Percentiles rank a stretch among this genome's conserved stretches.
Evolutionary conservation across 2,797 vertebrate species (phyloP).

Genomic region (Masticophis lateralis): DNA sequence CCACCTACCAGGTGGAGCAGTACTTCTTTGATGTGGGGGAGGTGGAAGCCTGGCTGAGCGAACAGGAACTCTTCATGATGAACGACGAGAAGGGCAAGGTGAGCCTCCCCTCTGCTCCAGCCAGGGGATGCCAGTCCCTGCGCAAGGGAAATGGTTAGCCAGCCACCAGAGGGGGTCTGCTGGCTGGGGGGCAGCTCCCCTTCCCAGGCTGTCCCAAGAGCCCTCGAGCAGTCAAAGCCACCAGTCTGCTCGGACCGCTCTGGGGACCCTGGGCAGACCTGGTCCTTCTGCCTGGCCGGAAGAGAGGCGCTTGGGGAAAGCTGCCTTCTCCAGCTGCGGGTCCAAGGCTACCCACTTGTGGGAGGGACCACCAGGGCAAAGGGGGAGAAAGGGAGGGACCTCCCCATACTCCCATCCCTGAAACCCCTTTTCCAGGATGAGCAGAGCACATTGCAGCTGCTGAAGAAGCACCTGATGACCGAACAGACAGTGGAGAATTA

Average conservation of each 20-base stretch:
- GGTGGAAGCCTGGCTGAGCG: slow-evolving; percentile 92
- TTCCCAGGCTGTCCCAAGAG: background rate
- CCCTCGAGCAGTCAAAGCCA: background rate
- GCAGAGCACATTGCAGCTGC: slow-evolving; percentile 88
- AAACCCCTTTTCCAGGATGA: slow-evolving; percentile 78
- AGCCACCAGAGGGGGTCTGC: background rate
- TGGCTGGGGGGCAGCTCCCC: background rate
- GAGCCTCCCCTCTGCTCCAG: slow-evolving; percentile 1
- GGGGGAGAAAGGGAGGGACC: background rate
- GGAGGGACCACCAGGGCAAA: background rate
- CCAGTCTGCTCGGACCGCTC: background rate
- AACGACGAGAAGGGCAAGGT: slow-evolving; percentile 96
- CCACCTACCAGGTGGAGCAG: slow-evolving; percentile 91
- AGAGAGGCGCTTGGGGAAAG: background rate
- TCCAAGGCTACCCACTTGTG: background rate
- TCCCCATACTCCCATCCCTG: background rate
- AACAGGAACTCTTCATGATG: slow-evolving; percentile 96
- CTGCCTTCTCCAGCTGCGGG: background rate
- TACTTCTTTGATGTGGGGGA: slow-evolving; percentile 90
- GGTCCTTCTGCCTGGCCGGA: background rate
- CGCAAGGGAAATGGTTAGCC: background rate
- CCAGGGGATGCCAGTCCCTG: background rate
- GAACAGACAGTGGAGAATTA: slow-evolving; percentile 94
- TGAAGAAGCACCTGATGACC: slow-evolving; percentile 89
- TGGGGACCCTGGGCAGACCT: background rate